Evolutionary conservation across 1,140 invertebrate genomes (phyloP), one percentile per base, ranked within the genome.

Genomic region (Pogonomyrmex californicus): DNA sequence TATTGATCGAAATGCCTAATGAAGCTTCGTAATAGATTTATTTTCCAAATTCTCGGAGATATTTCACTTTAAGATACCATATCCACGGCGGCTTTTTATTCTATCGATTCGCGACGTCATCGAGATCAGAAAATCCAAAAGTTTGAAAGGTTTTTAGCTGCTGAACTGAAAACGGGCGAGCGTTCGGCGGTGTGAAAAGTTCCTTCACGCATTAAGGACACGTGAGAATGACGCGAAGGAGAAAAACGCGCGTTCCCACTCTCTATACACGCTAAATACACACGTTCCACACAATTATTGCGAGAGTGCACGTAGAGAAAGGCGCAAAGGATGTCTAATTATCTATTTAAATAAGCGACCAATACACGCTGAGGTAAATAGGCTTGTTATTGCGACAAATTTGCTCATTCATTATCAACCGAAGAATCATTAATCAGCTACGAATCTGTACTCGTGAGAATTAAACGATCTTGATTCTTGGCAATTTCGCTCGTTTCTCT

Each of bases 401-500:
- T 86, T 79, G 85, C 83, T 87, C 88, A 87, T 87, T 87, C 70
- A 81, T 91, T 91, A 89, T 85, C 87, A 79, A 79, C 62, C 70
- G 83, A 83, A 56, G 47, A 87, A 87, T 63, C 83, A 82, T 90
- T 88, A 85, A 88, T 47, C 87, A 82, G 38, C 79, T 91, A 87
- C 76, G 87, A 91, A 91, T 90, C 90, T 92, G 91, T 92, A 92
- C 82, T 89, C 89, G 82, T 90, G 65, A 91, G 63, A 92, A 92
- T 92, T 91, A 92, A 82, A 92, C 79, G 90, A 91, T 91, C 88
- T 92, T 92, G 83, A 92, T 90, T 92, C 88, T 91, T 90, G 88
- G 66, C 87, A 87, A 54, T 17, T 10, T 0, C 4, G 7, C 4
- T 58, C 44, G 6, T 88, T 70, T 49, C n/a, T 51, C 12, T 58